phyloP scores from a whole-genome alignment of 2,797 vertebrate species.

The Gastrophryne carolinensis region DNA sequence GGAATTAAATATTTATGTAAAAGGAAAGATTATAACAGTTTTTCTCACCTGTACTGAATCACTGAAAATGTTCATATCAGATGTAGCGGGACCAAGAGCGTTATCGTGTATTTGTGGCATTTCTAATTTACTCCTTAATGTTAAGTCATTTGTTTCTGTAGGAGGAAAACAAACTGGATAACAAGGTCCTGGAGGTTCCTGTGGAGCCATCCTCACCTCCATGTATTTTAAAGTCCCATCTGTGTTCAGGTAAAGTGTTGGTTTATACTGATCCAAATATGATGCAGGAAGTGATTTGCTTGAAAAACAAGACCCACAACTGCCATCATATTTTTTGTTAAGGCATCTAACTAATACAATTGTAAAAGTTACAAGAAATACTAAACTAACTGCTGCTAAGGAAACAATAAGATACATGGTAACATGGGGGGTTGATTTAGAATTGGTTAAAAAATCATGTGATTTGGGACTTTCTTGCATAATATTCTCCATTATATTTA shows the following conservation, averaged over 20 bases:
- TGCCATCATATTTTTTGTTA: neutral
- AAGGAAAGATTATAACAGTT: neutral
- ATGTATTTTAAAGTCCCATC: constrained; percentile 37
- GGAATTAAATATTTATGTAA: neutral
- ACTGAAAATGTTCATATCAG: constrained; percentile 53
- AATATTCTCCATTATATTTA: constrained; percentile 21
- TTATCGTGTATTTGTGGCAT: constrained; percentile 63
- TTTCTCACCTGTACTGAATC: constrained; percentile 72
- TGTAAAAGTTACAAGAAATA: constrained; percentile 27
- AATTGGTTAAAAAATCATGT: constrained; percentile 17
- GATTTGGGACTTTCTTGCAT: constrained; percentile 17
- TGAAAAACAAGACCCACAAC: neutral
- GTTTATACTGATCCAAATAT: constrained; percentile 32
- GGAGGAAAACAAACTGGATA: constrained; percentile 16
- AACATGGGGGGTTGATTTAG: constrained; percentile 20
- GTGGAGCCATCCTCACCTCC: constrained; percentile 38
- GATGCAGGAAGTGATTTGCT: neutral
- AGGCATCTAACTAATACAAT: constrained; percentile 33
- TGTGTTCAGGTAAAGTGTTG: constrained; percentile 33
- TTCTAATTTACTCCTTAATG: neutral
- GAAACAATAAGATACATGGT: constrained; percentile 39
- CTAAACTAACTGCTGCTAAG: constrained; percentile 24
- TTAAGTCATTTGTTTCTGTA: constrained; percentile 65
- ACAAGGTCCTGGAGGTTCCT: neutral
- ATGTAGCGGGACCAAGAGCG: constrained; percentile 53